Conservation (phyloP, 2,888 invertebrate species). For the Rhimphoctona megacephalus region DNA sequence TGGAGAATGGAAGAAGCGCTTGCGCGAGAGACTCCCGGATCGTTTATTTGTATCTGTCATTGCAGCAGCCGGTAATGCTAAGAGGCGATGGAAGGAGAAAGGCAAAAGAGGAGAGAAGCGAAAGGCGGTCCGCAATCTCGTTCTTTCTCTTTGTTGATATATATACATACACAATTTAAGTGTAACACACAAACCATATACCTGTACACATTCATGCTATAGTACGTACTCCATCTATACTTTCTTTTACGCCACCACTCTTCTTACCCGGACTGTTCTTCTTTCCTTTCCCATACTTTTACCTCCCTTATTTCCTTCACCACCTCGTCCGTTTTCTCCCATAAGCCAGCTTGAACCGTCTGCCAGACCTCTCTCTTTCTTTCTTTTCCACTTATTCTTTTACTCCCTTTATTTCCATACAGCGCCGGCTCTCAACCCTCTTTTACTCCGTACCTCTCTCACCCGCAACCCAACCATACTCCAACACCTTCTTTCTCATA, state of each 20-base stretch:
- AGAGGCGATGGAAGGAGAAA: slow-evolving; percentile 69
- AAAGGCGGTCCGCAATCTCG: slow-evolving; percentile 63
- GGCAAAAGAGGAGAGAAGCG: slow-evolving; percentile 46
- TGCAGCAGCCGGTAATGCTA: slow-evolving; percentile 77
- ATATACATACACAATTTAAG: background rate
- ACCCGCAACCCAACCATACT: slow-evolving; percentile 58
- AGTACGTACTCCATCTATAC: slow-evolving; percentile 43
- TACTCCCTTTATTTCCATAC: slow-evolving; percentile 60
- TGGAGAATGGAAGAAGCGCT: slow-evolving; percentile 76
- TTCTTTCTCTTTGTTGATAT: slow-evolving; percentile 17
- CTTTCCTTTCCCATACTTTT: slow-evolving; percentile 57
- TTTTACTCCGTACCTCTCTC: slow-evolving; percentile 51
- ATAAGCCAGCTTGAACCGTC: slow-evolving; percentile 63
- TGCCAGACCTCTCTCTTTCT: slow-evolving; percentile 67
- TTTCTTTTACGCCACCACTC: slow-evolving; percentile 49
- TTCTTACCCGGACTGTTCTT: slow-evolving; percentile 16
- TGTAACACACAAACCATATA: background rate
- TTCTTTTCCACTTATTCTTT: slow-evolving; percentile 55
- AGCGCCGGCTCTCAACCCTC: slow-evolving; percentile 46
- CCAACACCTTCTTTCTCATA: slow-evolving; percentile 36
- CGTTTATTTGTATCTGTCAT: slow-evolving; percentile 85
- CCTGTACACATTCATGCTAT: slow-evolving; percentile 25
- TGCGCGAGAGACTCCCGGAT: slow-evolving; percentile 80
- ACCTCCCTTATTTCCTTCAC: slow-evolving; percentile 43
- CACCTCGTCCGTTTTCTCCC: slow-evolving; percentile 59